These are phyloP conservation scores for Corythornis cristatus DNA, from an alignment of 2,113 vertebrate genomes.

Conservation along the genomic window DNA sequence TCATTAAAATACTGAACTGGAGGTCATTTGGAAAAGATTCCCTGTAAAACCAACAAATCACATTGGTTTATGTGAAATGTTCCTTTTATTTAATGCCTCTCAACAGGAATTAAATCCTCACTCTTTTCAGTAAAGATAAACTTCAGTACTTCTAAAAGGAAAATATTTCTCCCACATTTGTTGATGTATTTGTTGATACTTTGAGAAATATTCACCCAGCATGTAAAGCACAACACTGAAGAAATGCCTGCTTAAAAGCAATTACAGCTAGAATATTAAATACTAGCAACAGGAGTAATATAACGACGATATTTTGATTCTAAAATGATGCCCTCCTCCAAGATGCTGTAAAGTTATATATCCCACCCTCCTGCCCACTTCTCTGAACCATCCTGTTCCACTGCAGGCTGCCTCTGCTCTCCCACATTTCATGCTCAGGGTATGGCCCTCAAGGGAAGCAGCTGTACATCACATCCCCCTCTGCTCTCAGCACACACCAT, in stretches of 20 bases:
- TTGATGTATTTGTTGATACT: not conserved
- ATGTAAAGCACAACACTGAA: not conserved
- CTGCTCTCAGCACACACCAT: fast-evolving
- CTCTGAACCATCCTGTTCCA: not conserved
- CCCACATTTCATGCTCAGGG: fast-evolving
- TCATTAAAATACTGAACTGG: conserved; percentile 98
- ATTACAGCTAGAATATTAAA: not conserved
- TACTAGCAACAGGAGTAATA: not conserved
- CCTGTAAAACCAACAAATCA: conserved; percentile 70
- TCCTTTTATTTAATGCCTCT: not conserved
- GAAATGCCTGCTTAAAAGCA: not conserved
- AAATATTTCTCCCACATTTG: not conserved
- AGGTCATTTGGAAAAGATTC: conserved; percentile 97
- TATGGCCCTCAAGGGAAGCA: not conserved
- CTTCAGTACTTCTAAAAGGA: not conserved
- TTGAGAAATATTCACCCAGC: not conserved
- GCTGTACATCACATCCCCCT: not conserved
- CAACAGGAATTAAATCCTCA: not conserved
- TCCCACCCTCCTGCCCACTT: not conserved
- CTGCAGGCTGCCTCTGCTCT: not conserved
- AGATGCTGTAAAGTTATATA: not conserved
- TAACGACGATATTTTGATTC: not conserved
- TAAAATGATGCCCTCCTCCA: not conserved
- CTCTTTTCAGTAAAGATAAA: not conserved
- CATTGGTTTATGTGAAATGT: fast-evolving